Evolutionary conservation across 2,113 vertebrate genomes (phyloP), one percentile per base, ranked within the genome.

Genomic region (Solea solea): DNA sequence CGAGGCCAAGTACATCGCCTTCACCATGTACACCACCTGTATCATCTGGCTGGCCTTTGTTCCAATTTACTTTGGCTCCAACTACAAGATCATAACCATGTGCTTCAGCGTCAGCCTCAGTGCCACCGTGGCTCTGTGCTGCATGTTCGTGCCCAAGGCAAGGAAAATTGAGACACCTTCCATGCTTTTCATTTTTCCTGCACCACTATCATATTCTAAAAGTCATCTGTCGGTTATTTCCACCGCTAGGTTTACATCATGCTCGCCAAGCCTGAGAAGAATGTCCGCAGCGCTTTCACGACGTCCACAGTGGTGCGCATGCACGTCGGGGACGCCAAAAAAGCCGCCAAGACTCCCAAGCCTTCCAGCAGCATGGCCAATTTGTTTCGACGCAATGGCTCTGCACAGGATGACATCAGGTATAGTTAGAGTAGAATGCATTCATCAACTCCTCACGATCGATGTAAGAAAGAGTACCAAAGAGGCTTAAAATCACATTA

Each of bases 11-110:
- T 99, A 99, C 59, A 99, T 99, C 5, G 98, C 98, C 85, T 99
- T 99, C 74, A 99, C 98, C 46, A 99, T 99, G 98, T 99, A 99
- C 53, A 99, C 98, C 83, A 99, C 98, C 78, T 99, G 98, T 82
- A 98, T 99, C 83, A 98, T 99, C 80, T 99, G 98, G 98, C 90
- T 99, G 87, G 98, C 98, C 74, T 99, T 99, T 57, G 97, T 99
- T 87, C 98, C 98, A 16, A 99, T 99, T 88, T 99, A 99, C 93
- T 99, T 99, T 65, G 98, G 98, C 80, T 99, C 97, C 91, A 99
- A 99, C 92, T 99, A 99, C 94, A 99, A 99, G 93, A 99, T 99
- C 87, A 98, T 99, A 92, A 99, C 98, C 72, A 99, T 98, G 97
- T 99, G 97, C 89, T 99, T 99, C 89, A 98, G 97, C 0, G 98